Percentiles rank a stretch among this genome's conserved stretches.
Conservation (phyloP, 1,140 invertebrate species). For the Lasioglossum baleicum region DNA sequence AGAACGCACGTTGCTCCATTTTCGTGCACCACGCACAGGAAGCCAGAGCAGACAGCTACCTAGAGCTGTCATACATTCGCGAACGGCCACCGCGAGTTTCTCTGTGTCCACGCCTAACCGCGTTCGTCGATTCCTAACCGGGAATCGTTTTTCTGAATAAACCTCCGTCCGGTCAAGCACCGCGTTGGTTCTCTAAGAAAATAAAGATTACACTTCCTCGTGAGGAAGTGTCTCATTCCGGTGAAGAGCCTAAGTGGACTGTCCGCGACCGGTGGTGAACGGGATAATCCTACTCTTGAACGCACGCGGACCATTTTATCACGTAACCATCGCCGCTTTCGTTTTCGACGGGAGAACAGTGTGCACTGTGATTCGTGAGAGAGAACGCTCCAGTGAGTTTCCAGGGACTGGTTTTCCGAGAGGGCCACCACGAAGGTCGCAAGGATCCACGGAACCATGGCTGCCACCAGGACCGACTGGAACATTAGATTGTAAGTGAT, state of each 20-base stretch:
- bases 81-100: too few relatives aligned
- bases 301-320: neutral
- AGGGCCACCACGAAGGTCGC: slow-evolving; percentile 35
- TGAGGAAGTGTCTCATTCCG: too few relatives aligned
- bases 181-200: too few relatives aligned
- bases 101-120: too few relatives aligned
- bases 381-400: slow-evolving; percentile 33
- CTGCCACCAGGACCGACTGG: slow-evolving; percentile 51
- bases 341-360: slow-evolving; percentile 49
- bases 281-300: slow-evolving; percentile 10
- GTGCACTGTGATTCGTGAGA: slow-evolving; percentile 58
- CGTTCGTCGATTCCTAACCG: too few relatives aligned
- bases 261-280: slow-evolving; percentile 51
- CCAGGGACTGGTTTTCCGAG: slow-evolving; percentile 26
- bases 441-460: slow-evolving; percentile 27
- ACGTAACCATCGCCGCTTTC: slow-evolving; percentile 39
- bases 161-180: too few relatives aligned
- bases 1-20: slow-evolving; percentile 60
- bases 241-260: neutral
- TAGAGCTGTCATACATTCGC: too few relatives aligned
- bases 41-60: neutral
- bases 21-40: slow-evolving; percentile 48
- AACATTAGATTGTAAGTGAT: slow-evolving; percentile 60
- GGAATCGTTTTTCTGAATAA: too few relatives aligned
- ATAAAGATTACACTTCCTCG: too few relatives aligned